Evolutionary conservation across 1,140 invertebrate species (phyloP), one percentile per base, ranked within the genome.

Genomic region (Orius laevigatus): DNA sequence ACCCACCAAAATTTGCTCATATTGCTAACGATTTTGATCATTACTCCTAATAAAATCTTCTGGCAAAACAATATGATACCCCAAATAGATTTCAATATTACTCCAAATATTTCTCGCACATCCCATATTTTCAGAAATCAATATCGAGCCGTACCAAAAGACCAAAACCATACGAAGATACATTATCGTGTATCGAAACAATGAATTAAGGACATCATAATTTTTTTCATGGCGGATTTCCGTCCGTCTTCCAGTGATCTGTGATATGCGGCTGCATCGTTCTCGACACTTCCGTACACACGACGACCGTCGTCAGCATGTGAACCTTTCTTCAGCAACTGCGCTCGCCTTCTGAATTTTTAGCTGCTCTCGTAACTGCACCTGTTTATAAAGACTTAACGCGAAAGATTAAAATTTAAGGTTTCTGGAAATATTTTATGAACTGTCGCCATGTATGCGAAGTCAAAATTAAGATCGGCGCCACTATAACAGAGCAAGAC

Each of bases 71-170:
- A n/a, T n/a, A n/a, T n/a, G n/a, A n/a, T n/a, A n/a, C n/a, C n/a
- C n/a, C 6, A 8, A 16, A 42, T 15, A 2, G 3, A 38, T 16
- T 38, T 38, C 10, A 2, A 10, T 52, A 58, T 60, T 53, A 70
- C 66, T 11, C 64, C 64, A 40, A 69, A 68, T 19, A 67, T 58
- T 50, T 58, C 63, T 43, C 69, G 68, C 10, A 65, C 62, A 18
- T 3, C 48, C 53, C 15, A 46, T 40, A 18, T 54, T 55, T 9
- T 45, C 42, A 8, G 10, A 34, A 43, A 84, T 73, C 38, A 87
- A 66, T 45, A 70, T 65, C 15, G 81, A 76, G 5, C 83, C 85
- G 65, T 83, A 90, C 80, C 82, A 91, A 61, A 90, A 88, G n/a
- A 0, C 82, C 79, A 8, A 89, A 58, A 8, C 79, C 75, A 58